Conservation (phyloP, 2,888 invertebrate genomes). For the Rhorus exstirpatorius region DNA sequence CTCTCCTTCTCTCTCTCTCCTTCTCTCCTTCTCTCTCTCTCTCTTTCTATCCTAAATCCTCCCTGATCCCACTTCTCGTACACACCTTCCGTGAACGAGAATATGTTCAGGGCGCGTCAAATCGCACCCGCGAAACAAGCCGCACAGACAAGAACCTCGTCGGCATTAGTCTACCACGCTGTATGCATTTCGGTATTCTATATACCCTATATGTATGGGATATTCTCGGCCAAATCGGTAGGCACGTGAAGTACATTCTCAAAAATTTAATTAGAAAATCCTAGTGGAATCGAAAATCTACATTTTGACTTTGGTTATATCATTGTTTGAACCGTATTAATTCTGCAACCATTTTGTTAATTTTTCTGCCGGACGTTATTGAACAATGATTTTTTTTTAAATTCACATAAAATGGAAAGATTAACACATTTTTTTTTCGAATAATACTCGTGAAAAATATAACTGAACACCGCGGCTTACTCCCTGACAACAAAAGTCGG, state of each 20-base stretch:
- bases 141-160: conserved; percentile 68
- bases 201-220: conserved; percentile 24
- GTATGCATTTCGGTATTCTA: conserved; percentile 1
- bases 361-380: too few species aligned
- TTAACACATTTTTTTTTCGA: too few species aligned
- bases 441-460: too few species aligned
- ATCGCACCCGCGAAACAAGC: conserved; percentile 69
- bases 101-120: conserved; percentile 68
- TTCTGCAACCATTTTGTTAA: too few species aligned
- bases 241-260: neutral
- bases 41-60: conserved; percentile 11
- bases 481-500: too few species aligned
- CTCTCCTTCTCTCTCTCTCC: conserved; percentile 28
- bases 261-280: too few species aligned
- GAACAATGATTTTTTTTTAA: too few species aligned
- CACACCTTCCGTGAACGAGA: conserved; percentile 44
- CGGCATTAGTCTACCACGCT: conserved; percentile 58
- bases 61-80: conserved; percentile 13
- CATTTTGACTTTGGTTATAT: too few species aligned
- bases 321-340: neutral
- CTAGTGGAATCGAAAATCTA: too few species aligned
- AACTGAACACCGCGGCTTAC: too few species aligned
- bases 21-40: conserved; percentile 18
- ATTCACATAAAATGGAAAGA: too few species aligned
- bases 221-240: neutral